Evolutionary conservation across 64 coral and sea anemone species (phyloP).

Genomic region (Actinia equina): DNA sequence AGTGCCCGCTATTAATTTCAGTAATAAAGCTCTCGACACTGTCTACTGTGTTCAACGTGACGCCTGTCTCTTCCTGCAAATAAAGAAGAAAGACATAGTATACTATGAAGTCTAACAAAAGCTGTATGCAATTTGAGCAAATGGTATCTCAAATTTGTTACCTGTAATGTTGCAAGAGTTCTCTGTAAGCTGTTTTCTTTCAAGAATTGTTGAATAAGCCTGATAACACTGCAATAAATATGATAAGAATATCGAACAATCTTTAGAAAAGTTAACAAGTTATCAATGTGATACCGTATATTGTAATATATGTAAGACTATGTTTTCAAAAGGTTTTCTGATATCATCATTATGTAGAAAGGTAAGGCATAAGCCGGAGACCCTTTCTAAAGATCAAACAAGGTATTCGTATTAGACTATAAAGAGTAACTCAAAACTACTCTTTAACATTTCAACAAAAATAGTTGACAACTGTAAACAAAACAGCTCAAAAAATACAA

Average conservation of each 20-base stretch:
- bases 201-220: constrained; percentile 93
- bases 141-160: neutral
- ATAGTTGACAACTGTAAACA: neutral
- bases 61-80: constrained; percentile 87
- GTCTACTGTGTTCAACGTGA: constrained; percentile 96
- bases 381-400: too few relatives aligned
- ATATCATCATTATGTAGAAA: neutral
- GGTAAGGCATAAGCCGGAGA: neutral
- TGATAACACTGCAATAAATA: constrained; percentile 62
- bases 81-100: neutral
- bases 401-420: neutral
- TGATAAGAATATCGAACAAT: too few relatives aligned
- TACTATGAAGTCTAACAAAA: too few relatives aligned
- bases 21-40: constrained; percentile 98
- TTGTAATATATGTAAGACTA: too few relatives aligned
- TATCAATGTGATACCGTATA: too few relatives aligned
- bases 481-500: constrained; percentile 1
- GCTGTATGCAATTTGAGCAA: too few relatives aligned
- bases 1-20: constrained; percentile 98
- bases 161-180: constrained; percentile 92
- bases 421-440: neutral
- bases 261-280: too few relatives aligned
- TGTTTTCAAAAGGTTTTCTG: neutral
- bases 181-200: constrained; percentile 94
- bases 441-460: neutral